Evolutionary conservation across 2,113 vertebrate species (phyloP).

Genomic region (Marmota flaviventris): DNA sequence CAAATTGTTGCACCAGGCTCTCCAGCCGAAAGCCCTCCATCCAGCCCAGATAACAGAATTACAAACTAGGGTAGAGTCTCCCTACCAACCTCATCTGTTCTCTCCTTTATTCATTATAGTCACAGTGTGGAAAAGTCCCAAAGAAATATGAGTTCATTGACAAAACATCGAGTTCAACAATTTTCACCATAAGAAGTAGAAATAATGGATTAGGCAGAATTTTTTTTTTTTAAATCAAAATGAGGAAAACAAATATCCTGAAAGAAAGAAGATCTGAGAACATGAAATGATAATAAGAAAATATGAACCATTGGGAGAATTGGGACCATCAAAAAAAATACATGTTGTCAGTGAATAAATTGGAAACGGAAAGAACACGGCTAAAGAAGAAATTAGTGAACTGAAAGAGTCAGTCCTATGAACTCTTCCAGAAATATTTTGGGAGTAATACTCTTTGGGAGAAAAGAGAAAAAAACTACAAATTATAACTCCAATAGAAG

Average conservation of each 20-base stretch:
- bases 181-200: not conserved
- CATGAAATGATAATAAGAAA: not conserved
- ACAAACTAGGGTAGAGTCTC: not conserved
- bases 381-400: conserved; percentile 48
- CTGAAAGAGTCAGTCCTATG: not conserved
- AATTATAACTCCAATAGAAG: not conserved
- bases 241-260: not conserved
- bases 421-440: not conserved
- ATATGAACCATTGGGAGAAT: not conserved
- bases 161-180: not conserved
- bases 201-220: not conserved
- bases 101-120: not conserved
- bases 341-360: not conserved
- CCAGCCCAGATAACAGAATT: not conserved
- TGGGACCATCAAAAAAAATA: not conserved
- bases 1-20: not conserved
- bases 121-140: not conserved
- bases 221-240: not conserved
- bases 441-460: not conserved
- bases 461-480: not conserved
- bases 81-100: not conserved
- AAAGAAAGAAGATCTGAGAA: not conserved
- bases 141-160: not conserved
- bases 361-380: not conserved
- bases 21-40: not conserved